Percentiles rank a stretch among this genome's conserved stretches.
phyloP scores from a whole-genome alignment of 2,113 vertebrate genomes.

The Malurus melanocephalus region DNA sequence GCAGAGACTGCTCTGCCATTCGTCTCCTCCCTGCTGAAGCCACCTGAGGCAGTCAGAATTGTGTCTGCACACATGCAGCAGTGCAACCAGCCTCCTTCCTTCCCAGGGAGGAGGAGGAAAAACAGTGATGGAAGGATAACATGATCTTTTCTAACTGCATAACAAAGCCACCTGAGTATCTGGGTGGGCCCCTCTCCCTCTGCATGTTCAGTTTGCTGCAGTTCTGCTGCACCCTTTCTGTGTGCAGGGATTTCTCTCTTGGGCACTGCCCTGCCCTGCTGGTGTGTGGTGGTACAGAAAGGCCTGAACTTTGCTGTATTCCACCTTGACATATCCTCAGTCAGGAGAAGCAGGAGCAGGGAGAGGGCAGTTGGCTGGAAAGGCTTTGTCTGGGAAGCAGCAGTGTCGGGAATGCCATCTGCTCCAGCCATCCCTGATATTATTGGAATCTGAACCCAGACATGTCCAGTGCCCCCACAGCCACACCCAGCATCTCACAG shows the following conservation, averaged over 20 bases:
- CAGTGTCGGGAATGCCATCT: constrained; percentile 22
- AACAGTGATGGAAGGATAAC: not conserved
- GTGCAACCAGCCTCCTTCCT: not conserved
- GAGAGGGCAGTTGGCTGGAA: constrained; percentile 23
- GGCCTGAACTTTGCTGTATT: constrained; percentile 5
- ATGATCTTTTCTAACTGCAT: not conserved
- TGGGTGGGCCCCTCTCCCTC: not conserved
- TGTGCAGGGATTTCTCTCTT: not conserved
- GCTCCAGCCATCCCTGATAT: not conserved
- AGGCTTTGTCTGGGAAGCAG: constrained; percentile 44
- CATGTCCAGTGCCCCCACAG: not conserved
- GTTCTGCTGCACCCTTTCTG: not conserved
- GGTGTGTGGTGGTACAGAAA: not conserved
- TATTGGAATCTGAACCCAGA: not conserved
- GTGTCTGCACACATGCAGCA: not conserved
- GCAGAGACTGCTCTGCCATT: not conserved
- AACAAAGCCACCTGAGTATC: not conserved
- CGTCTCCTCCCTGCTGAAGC: not conserved
- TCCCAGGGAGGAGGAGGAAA: not conserved
- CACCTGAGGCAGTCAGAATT: not conserved
- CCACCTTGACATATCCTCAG: constrained; percentile 43
- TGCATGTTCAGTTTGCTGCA: not conserved
- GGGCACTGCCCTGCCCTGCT: not conserved
- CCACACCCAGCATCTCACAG: fast-evolving
- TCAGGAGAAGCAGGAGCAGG: constrained; percentile 18